Evolutionary conservation across 2,888 invertebrate genomes (phyloP), one percentile per base, ranked within the genome.

Genomic region (Orthosia cruda): DNA sequence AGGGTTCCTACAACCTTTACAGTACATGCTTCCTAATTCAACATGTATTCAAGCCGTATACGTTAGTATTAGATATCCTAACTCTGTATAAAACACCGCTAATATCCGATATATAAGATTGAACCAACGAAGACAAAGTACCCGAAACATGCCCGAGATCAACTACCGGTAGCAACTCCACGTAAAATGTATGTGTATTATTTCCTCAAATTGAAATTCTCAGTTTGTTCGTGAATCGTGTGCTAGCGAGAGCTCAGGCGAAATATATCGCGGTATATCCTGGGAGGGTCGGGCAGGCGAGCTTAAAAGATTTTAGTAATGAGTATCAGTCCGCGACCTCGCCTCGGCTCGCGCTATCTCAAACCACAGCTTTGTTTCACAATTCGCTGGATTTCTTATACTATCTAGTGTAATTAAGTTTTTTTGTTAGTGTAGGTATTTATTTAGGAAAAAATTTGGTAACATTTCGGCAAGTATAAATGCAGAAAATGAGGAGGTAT

Each of bases 301-400:
- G 83, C 77, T 87, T 86, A 86, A 86, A 83, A 83, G 81, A 87
- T 86, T 87, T 83, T 66, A 83, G 87, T 79, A 85, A 83, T 86
- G 85, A 85, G 85, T 82, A 85, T 86, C 77, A 78, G 71, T 78
- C 69, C 67, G 68, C 59, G 68, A 74, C 68, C 74, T 71, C 84
- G 73, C 84, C 62, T 47, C 59, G 50, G 45, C 59, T 80, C 47
- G 55, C 32, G 61, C 58, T 85, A 85, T 85, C 86, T 80, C 58
- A 73, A 68, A 67, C 74, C 74, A 69, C 86, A 85, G 84, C 80
- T 73, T 86, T 85, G 80, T 85, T 77, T 58, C 61, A 65, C 64
- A 77, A 84, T 86, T 80, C 67, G 58, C 63, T 69, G 57, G 55
- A 70, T 73, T 77, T 67, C 72, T 77, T 55, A 77, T 50, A 65